A percentile compares a stretch with the other conserved stretches of the same genome.
These are phyloP conservation scores for Erannis defoliaria DNA, from an alignment of 2,888 invertebrate species.

Conservation along the genomic window DNA sequence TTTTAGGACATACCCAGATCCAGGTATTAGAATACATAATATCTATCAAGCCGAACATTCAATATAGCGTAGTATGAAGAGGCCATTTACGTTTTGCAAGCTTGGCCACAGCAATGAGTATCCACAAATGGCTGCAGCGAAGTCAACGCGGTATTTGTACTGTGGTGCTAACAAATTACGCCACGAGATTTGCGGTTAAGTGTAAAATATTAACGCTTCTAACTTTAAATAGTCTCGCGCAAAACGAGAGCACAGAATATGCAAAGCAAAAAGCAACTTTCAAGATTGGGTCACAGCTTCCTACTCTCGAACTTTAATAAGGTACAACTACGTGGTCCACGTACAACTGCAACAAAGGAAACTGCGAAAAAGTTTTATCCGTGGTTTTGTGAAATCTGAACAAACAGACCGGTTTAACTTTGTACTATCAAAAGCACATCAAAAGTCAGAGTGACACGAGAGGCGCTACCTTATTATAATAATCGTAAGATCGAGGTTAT, in stretches of 20 bases:
- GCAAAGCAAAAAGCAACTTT: slow-evolving; percentile 38
- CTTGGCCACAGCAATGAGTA: slow-evolving; percentile 50
- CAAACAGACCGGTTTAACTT: slow-evolving; percentile 31
- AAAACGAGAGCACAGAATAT: slow-evolving; percentile 35
- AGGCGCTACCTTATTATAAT: neutral
- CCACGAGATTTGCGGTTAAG: slow-evolving; percentile 48
- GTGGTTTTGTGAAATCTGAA: slow-evolving; percentile 41
- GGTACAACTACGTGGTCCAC: slow-evolving; percentile 37
- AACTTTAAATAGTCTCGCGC: slow-evolving; percentile 34
- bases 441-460: slow-evolving; percentile 18
- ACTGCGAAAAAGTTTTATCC: slow-evolving; percentile 38
- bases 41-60: no score
- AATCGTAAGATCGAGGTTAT: no score
- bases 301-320: slow-evolving; percentile 43
- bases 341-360: slow-evolving; percentile 41
- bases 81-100: slow-evolving; percentile 54
- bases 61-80: neutral
- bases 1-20: no score
- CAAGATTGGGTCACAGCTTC: slow-evolving; percentile 42
- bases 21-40: no score
- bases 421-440: slow-evolving; percentile 22
- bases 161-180: slow-evolving; percentile 59
- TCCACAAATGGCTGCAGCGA: slow-evolving; percentile 59
- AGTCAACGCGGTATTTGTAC: slow-evolving; percentile 57
- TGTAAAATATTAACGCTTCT: slow-evolving; percentile 50